Base-by-base conservation (phyloP, 2,888 invertebrate genomes). In the Perdita meconis region DNA sequence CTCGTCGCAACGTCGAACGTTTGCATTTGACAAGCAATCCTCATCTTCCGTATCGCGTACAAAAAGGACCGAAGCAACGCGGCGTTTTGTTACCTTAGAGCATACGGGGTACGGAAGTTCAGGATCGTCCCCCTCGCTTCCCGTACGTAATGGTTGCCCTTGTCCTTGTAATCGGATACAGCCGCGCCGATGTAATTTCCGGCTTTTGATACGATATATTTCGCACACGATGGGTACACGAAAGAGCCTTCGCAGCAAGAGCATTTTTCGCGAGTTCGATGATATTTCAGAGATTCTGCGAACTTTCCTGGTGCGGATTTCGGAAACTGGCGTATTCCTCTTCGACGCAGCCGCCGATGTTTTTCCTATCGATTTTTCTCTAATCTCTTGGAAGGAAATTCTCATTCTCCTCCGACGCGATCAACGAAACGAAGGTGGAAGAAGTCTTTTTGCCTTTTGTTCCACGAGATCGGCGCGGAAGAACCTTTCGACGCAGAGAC, bases 21-120 rank as follows among this genome's bases (percentile, higher is more conserved):
- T 82, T 63, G 70, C 82, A 67, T 80, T 76, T 74, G 81, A 81
- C 81, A 72, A 78, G 64, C 65, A 64, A 82, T 76, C 68, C 51
- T 56, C 36, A 12, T 13, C 47, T 40, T 6, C 19, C 44, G 44
- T 44, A 47, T 44, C 56, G 13, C 36, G 51, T 50, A 19, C 12
- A 10, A 30, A 57, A 51, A 40, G 30, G 24, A 42, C 24, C 19
- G n/a, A n/a, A n/a, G n/a, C n/a, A n/a, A n/a, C n/a, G n/a, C 36
- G n/a, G 22, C n/a, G 6, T 12, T 47, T 19, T 8, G 47, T 73
- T 55, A 34, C 44, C 22, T 65, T 60, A 40, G 12, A 12, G 24
- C 50, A 13, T 4, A 12, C 4, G 6, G 24, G 26, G 19, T n/a
- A 13, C 16, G 47, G 26, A 42, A 55, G 44, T 36, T n/a, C 22